A percentile compares a stretch with the other conserved stretches of the same genome.
phyloP scores from a whole-genome alignment of 30 jellyfish, hydroid and myxozoan species.

The Phacellophora camtschatica region DNA sequence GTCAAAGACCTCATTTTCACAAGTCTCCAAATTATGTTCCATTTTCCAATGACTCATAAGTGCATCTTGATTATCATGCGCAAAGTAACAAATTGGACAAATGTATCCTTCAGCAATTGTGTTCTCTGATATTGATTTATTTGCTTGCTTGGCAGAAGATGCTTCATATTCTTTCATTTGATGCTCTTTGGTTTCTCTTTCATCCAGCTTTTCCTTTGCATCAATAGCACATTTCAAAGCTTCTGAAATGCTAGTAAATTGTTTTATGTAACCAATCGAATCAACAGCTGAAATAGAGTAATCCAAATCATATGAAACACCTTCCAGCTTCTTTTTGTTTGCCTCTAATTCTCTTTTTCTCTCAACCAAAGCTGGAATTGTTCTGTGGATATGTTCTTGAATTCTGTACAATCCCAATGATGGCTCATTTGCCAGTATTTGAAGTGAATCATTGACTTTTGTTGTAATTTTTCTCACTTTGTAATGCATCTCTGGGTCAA shows the following conservation, averaged over 20 bases:
- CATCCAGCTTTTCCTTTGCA: conserved; percentile 45
- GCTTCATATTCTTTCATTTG: conserved; percentile 53
- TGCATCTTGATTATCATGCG: conserved; percentile 84
- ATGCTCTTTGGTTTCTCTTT: conserved; percentile 48
- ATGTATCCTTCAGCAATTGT: conserved; percentile 97
- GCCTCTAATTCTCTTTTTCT: conserved; percentile 57
- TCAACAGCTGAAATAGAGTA: conserved; percentile 73
- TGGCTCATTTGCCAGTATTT: conserved; percentile 94
- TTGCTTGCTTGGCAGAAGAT: conserved; percentile 72
- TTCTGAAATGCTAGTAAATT: conserved; percentile 75
- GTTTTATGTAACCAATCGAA: conserved; percentile 59
- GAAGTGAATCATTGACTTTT: conserved; percentile 73
- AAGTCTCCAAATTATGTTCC: conserved; percentile 72
- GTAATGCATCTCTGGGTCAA: conserved; percentile 91
- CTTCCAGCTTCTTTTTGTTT: conserved; percentile 33
- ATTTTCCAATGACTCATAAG: conserved; percentile 82
- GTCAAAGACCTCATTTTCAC: conserved; percentile 84
- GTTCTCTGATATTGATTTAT: conserved; percentile 88
- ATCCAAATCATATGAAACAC: conserved; percentile 79
- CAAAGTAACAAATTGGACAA: conserved; percentile 95
- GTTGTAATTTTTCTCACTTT: conserved; percentile 73
- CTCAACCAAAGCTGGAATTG: conserved; percentile 76
- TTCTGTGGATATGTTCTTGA: conserved; percentile 90
- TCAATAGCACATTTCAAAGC: conserved; percentile 89
- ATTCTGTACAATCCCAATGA: conserved; percentile 85